Percentiles rank a stretch among this genome's conserved stretches.
These are phyloP conservation scores for Tigriopus californicus DNA, from an alignment of 2,888 invertebrate genomes.

Conservation along the genomic window DNA sequence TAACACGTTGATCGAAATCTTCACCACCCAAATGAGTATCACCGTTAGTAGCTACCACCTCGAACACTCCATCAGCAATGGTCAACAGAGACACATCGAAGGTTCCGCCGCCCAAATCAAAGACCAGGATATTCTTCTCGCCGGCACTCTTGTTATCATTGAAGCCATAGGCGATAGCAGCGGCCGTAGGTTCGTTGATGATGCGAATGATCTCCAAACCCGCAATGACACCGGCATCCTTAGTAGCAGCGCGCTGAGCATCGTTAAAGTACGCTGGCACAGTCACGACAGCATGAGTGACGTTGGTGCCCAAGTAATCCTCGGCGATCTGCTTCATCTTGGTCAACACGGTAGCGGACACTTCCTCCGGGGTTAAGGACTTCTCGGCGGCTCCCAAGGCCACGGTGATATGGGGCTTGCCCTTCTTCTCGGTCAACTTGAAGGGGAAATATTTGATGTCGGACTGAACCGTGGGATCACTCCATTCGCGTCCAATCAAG, in stretches of 20 bases:
- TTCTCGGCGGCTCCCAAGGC: conserved; percentile 24
- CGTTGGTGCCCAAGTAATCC: conserved; percentile 85
- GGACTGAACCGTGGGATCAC: conserved; percentile 74
- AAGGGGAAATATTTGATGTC: conserved; percentile 97
- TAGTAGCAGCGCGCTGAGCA: conserved; percentile 95
- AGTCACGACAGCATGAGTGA: conserved; percentile 72
- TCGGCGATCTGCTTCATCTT: conserved; percentile 98
- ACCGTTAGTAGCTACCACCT: conserved; percentile 75
- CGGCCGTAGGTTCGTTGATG: conserved; percentile 94
- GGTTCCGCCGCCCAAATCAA: conserved; percentile 97
- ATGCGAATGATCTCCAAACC: conserved; percentile 79
- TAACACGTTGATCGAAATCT: conserved; percentile 93
- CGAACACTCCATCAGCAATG: conserved; percentile 96
- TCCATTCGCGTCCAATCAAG: conserved; percentile 88
- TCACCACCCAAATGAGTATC: conserved; percentile 97
- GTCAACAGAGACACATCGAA: conserved; percentile 95
- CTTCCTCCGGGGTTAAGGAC: conserved; percentile 90
- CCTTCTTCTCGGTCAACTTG: conserved; percentile 66
- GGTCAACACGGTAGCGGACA: conserved; percentile 91
- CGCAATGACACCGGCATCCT: conserved; percentile 92
- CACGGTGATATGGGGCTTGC: conserved; percentile 72
- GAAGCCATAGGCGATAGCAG: conserved; percentile 88
- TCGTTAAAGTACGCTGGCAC: conserved; percentile 98
- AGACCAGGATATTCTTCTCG: conserved; percentile 94
- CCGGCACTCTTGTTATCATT: conserved; percentile 69